Base-by-base conservation (phyloP, 2,113 vertebrate genomes). In the Tiliqua scincoides region DNA sequence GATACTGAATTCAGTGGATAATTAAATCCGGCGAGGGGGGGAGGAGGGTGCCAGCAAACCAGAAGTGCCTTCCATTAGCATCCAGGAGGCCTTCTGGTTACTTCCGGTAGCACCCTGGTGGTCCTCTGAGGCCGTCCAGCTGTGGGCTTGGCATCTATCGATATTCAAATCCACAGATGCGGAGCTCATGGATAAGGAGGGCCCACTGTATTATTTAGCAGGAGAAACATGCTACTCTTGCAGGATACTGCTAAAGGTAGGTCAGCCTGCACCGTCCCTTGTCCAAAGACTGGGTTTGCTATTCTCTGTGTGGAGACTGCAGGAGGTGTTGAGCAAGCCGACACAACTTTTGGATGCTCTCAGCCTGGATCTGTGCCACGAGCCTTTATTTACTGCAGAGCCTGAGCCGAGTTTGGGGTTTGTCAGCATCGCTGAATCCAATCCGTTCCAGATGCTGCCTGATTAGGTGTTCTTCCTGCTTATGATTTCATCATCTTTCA, bases 401-500 rank as follows among this genome's bases (percentile, higher is more conserved):
- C 71, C 63, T 74, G 71, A 84, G 82, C 71, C 37, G 70, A 71
- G 43, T 52, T 75, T 70, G 43, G 68, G 75, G 72, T 63, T 80
- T 79, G 79, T 86, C 77, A 80, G 67, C 57, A 72, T 86, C 68
- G 73, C 70, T 80, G 77, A 62, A 80, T 74, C 78, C 68, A 86
- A 86, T 80, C 68, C 80, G 68, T 80, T 86, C 77, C 77, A 86
- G 68, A 72, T 86, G 77, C 78, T 86, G 70, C 54, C 85, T 21
- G 70, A 86, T 52, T 80, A 80, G 67, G 68, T 86, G 77, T 80
- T 73, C 57, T 80, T 86, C 85, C 85, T 73, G 77, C 67, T 80
- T 62, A 63, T 71, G 70, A 80, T 86, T 80, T 86, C 77, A 86
- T 72, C 57, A 52, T 80, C 68, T 52, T 80, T 72, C 85, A 63